Evolutionary conservation across 2,797 vertebrate genomes (phyloP).

Genomic region (Neopelma chrysocephalum): DNA sequence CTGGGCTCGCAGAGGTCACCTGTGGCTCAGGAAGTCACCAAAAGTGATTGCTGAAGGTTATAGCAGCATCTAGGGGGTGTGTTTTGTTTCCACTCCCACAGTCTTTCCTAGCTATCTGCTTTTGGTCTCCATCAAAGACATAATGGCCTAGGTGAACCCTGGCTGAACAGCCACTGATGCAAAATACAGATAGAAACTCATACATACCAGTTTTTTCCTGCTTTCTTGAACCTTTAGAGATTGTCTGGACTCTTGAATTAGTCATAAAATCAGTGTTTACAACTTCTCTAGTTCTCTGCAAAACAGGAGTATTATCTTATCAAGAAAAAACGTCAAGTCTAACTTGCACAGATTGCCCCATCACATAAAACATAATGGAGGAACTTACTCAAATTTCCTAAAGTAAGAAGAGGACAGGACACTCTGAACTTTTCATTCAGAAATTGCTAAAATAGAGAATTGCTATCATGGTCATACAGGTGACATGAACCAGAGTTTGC

Average conservation of each 20-base stretch:
- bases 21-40: not conserved
- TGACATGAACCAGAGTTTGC: not conserved
- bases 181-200: not conserved
- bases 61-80: not conserved
- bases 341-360: not conserved
- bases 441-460: not conserved
- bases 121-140: not conserved
- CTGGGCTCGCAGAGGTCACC: not conserved
- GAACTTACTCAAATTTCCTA: not conserved
- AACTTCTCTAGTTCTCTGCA: conserved; percentile 84
- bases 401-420: not conserved
- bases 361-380: not conserved
- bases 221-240: conserved; percentile 68
- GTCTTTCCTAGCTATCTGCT: not conserved
- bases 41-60: not conserved
- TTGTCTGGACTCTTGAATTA: conserved; percentile 71
- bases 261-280: conserved; percentile 34
- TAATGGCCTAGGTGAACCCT: not conserved
- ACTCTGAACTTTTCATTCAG: not conserved
- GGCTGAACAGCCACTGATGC: not conserved
- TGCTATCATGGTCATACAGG: not conserved
- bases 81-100: not conserved
- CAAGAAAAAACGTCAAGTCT: not conserved
- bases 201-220: conserved; percentile 74
- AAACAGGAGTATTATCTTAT: conserved; percentile 6